Evolutionary conservation across 2,797 vertebrate species (phyloP).

Genomic region (Ceryle rudis): DNA sequence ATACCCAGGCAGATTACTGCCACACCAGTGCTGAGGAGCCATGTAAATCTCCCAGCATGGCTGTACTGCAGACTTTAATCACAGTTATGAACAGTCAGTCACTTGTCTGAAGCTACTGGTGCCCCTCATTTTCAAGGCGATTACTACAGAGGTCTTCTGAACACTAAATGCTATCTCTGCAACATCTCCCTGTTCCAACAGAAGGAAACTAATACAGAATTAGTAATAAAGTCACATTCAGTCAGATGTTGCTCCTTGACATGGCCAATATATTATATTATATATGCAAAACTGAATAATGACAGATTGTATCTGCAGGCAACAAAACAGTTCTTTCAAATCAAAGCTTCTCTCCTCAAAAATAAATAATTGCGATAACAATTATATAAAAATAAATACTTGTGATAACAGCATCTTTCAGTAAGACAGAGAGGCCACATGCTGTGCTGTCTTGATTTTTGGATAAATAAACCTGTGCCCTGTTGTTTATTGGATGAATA

Average conservation of each 20-base stretch:
- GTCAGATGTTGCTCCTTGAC: neutral
- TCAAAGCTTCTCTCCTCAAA: constrained; percentile 1
- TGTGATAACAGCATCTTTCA: neutral
- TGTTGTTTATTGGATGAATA: neutral
- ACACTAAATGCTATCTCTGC: neutral
- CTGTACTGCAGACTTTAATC: neutral
- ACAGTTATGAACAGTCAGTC: neutral
- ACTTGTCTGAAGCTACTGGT: neutral
- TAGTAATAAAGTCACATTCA: neutral
- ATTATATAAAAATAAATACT: neutral
- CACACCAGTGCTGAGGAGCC: neutral
- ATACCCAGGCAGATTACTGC: neutral
- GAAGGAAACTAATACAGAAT: neutral
- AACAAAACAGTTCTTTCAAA: constrained; percentile 11
- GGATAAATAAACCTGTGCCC: neutral
- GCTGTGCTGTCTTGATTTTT: neutral
- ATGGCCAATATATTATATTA: neutral
- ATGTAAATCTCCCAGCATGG: neutral
- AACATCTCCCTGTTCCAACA: neutral
- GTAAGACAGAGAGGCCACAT: neutral
- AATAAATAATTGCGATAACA: constrained; percentile 11
- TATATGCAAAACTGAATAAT: neutral
- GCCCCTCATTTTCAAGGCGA: neutral
- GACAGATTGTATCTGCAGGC: neutral
- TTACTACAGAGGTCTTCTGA: neutral